Evolutionary conservation across 64 coral and sea anemone genomes (phyloP).

Genomic region (Dendrophyllia cribrosa): DNA sequence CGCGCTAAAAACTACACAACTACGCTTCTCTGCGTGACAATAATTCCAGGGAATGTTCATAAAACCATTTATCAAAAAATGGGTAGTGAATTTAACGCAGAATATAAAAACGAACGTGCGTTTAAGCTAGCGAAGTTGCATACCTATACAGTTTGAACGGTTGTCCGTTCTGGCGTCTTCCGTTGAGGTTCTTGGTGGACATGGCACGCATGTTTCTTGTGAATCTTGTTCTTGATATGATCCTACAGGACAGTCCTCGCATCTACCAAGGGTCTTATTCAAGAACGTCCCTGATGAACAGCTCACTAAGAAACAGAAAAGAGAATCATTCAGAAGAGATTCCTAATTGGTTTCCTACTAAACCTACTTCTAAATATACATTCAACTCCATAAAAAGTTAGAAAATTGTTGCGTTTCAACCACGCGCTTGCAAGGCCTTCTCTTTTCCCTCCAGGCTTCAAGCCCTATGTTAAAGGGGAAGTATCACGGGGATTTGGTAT

Average conservation of each 20-base stretch:
- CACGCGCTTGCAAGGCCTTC: no score
- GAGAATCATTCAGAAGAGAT: neutral
- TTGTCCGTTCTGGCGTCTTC: conserved; percentile 26
- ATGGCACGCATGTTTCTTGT: conserved; percentile 11
- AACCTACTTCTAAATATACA: neutral
- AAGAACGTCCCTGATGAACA: conserved; percentile 35
- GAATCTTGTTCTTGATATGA: conserved; percentile 45
- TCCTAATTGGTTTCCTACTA: neutral
- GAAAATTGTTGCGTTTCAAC: no score
- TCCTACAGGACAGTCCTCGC: conserved; percentile 46
- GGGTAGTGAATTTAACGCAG: no score
- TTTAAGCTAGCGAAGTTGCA: neutral
- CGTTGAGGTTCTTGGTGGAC: conserved; percentile 55
- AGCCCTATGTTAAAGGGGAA: no score
- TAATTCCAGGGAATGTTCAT: no score
- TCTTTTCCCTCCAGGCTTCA: no score
- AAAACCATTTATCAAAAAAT: no score
- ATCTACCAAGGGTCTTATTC: conserved; percentile 15
- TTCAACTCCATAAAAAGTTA: neutral
- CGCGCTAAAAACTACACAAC: no score
- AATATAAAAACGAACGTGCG: no score
- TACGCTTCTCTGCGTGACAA: no score
- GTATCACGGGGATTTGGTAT: no score
- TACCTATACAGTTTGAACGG: conserved; percentile 48
- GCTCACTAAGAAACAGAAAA: neutral